Base-by-base conservation (phyloP, 2,888 invertebrate species). In the Lasioglossum marginatum region DNA sequence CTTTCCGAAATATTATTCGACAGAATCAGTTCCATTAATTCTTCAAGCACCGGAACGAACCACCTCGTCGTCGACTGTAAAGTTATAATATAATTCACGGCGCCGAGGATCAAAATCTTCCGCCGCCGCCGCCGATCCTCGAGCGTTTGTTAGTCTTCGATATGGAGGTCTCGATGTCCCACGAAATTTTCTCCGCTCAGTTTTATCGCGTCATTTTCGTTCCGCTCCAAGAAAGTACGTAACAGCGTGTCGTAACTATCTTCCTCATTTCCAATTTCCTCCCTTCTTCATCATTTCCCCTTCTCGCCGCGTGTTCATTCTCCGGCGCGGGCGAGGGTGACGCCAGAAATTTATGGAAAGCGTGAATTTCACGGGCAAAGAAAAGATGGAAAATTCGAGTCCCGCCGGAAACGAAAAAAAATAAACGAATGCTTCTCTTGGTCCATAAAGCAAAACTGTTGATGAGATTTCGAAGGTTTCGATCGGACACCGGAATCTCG, bases 391-490 rank as follows among this genome's bases (percentile, higher is more conserved):
- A 66, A 79, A 79, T 72, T 74, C 79, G 23, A 43, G 60, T 37
- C n/a, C 14, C 4, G 10, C 74, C 34, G 45, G 40, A 48, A 12
- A 40, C 37, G 14, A 14, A 63, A 31, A 31, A 70, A 48, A 68
- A 60, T 60, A 70, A 60, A 73, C 66, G 77, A 76, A 76, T 52
- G 66, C 66, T 60, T 78, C 72, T 74, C 31, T 52, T 73, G 81
- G 70, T 66, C 57, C 79, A 85, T 85, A 83, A 85, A 89, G 83
- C 87, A 83, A 52, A 88, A 89, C 81, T 82, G 85, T 85, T 89
- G 89, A 89, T 89, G 89, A 89, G 78, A 70, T 85, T 81, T 85
- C 81, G 75, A 76, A 43, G 45, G 66, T 83, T 79, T 81, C 81
- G 87, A 82, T 85, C 81, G 77, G 79, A 82, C 82, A 79, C 79